Evolutionary conservation across 2,888 invertebrate genomes (phyloP).

Genomic region (Drosophila bunnanda): DNA sequence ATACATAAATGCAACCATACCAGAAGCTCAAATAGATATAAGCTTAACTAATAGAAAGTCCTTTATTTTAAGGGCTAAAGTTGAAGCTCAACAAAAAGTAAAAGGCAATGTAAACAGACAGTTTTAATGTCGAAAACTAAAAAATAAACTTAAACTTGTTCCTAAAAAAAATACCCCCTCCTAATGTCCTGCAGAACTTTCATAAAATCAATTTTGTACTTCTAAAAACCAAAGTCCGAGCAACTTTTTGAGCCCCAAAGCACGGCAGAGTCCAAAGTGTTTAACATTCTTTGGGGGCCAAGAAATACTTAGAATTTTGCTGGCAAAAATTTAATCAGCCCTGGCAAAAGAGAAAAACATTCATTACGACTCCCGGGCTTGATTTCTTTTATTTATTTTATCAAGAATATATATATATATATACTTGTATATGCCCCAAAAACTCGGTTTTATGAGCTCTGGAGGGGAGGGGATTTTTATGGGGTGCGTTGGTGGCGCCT

Average conservation of each 20-base stretch:
- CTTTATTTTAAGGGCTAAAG: rapidly evolving
- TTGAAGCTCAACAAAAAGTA: neutral
- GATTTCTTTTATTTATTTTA: constrained; percentile 30
- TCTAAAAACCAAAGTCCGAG: constrained; percentile 12
- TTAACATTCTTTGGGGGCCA: constrained; percentile 20
- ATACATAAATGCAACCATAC: too few species aligned
- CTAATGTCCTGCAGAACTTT: constrained; percentile 6
- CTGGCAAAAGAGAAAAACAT: constrained; percentile 17
- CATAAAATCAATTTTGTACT: constrained; percentile 9
- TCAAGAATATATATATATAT: constrained; percentile 5
- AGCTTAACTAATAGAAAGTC: too few species aligned
- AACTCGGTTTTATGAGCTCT: constrained; percentile 29
- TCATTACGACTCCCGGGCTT: constrained; percentile 16
- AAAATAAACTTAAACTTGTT: neutral
- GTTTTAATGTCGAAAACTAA: neutral
- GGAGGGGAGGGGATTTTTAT: neutral
- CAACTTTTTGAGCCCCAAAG: constrained; percentile 4
- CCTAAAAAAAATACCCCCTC: neutral
- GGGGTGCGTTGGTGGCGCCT: constrained; percentile 11
- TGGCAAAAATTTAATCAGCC: constrained; percentile 32
- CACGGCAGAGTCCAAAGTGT: neutral
- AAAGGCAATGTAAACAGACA: neutral
- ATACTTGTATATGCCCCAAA: constrained; percentile 11
- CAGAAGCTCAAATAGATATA: too few species aligned
- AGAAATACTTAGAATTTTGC: constrained; percentile 18